A percentile compares a stretch with the other conserved stretches of the same genome.
These are phyloP conservation scores for Callithrix jacchus DNA, from an alignment of 2,113 vertebrate genomes.

Conservation along the genomic window DNA sequence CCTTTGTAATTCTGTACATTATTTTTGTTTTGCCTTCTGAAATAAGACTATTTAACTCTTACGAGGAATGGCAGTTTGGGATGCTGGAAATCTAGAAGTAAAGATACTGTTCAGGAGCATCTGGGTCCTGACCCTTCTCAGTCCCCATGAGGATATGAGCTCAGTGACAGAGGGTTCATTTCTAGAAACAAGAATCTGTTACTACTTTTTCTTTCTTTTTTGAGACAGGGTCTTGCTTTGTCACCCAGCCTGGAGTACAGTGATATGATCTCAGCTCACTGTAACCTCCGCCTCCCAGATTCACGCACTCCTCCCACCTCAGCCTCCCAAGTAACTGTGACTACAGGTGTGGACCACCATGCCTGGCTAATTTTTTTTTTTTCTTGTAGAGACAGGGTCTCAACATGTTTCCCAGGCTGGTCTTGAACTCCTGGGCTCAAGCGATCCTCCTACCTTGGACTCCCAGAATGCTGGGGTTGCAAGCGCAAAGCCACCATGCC, in stretches of 20 bases:
- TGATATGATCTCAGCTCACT: background rate
- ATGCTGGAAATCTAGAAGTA: background rate
- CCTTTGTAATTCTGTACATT: background rate
- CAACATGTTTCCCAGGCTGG: too few relatives aligned
- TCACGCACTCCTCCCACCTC: too few relatives aligned
- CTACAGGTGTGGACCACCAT: too few relatives aligned
- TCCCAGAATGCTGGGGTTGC: background rate
- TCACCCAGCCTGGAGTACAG: background rate
- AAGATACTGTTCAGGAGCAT: background rate
- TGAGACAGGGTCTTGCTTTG: background rate
- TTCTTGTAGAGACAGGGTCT: too few relatives aligned
- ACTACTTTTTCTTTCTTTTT: background rate
- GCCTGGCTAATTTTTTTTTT: too few relatives aligned
- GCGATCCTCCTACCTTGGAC: background rate
- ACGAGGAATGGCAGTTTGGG: background rate
- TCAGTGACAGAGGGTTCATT: background rate
- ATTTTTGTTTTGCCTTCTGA: slow-evolving; percentile 26
- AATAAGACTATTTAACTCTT: background rate
- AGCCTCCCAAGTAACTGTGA: too few relatives aligned
- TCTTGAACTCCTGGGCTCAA: background rate
- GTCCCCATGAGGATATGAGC: background rate
- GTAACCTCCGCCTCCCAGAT: background rate
- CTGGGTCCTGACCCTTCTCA: background rate
- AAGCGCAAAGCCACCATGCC: background rate
- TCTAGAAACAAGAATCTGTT: background rate